Conservation (phyloP, 2,113 vertebrate genomes). For the Steatornis caripensis region DNA sequence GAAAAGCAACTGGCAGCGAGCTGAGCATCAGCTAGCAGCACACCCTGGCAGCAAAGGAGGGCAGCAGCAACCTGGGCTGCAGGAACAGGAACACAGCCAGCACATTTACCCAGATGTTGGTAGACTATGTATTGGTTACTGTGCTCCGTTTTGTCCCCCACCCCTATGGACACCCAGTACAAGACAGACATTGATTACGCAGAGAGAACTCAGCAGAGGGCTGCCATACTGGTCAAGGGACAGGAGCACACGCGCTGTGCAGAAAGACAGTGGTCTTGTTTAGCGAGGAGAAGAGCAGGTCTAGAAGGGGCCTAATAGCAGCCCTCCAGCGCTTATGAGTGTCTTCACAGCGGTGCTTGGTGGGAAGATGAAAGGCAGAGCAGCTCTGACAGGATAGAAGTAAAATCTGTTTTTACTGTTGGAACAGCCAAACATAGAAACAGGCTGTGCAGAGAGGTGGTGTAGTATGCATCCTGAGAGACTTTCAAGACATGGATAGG, state of each 20-base stretch:
- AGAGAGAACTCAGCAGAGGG: background rate
- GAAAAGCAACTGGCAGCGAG: background rate
- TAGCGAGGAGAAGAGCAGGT: background rate
- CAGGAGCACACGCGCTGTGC: background rate
- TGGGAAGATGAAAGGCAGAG: background rate
- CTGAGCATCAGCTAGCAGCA: background rate
- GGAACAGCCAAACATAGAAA: background rate
- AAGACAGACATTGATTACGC: rapidly evolving
- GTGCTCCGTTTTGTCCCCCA: rapidly evolving
- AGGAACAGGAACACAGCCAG: background rate
- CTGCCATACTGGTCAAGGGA: background rate
- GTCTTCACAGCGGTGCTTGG: background rate
- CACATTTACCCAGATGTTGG: rapidly evolving
- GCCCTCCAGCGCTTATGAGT: rapidly evolving
- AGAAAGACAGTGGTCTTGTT: background rate
- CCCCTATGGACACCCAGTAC: background rate
- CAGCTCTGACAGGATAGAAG: background rate
- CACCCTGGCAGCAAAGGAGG: background rate
- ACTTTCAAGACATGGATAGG: background rate
- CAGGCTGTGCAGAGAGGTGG: background rate
- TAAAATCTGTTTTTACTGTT: background rate
- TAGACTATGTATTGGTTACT: rapidly evolving
- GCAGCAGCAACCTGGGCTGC: background rate
- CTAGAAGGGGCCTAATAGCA: background rate
- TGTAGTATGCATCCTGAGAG: background rate